Evolutionary conservation across 2,797 vertebrate species (phyloP).

Genomic region (Denticeps clupeoides): DNA sequence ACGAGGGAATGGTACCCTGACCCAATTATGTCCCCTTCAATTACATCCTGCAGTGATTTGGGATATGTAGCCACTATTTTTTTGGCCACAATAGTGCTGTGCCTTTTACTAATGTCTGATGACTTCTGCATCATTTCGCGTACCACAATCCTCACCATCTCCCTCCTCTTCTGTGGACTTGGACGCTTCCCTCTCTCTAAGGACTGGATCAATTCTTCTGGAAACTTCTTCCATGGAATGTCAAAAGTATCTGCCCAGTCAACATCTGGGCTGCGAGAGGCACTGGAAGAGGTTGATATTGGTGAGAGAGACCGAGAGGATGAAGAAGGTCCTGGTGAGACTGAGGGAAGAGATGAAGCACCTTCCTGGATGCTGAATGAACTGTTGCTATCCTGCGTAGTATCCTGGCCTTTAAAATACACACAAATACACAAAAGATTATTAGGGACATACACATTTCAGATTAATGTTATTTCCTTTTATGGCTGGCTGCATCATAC

Average conservation of each 20-base stretch:
- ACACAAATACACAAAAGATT: neutral
- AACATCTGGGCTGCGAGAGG: neutral
- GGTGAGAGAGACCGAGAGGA: neutral
- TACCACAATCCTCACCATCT: constrained; percentile 14
- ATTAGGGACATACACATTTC: neutral
- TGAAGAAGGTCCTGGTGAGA: neutral
- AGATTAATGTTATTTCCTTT: neutral
- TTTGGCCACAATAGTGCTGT: constrained; percentile 13
- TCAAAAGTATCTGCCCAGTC: constrained; percentile 7
- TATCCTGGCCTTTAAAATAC: constrained; percentile 7
- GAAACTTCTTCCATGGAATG: constrained; percentile 14
- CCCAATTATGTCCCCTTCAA: constrained; percentile 10
- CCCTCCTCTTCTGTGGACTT: constrained; percentile 10
- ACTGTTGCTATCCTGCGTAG: neutral
- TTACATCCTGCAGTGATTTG: constrained; percentile 16
- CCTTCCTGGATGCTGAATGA: too few species aligned
- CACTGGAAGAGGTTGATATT: constrained; percentile 3
- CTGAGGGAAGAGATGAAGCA: neutral
- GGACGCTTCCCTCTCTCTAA: constrained; percentile 13
- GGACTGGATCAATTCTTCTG: constrained; percentile 7
- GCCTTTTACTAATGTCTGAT: constrained; percentile 5
- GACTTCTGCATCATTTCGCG: constrained; percentile 1
- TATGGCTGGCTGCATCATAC: neutral
- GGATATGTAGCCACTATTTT: constrained; percentile 17
- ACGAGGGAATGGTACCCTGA: constrained; percentile 13